phyloP scores from a whole-genome alignment of 2,797 vertebrate genomes.

The Coregonus ussuriensis region DNA sequence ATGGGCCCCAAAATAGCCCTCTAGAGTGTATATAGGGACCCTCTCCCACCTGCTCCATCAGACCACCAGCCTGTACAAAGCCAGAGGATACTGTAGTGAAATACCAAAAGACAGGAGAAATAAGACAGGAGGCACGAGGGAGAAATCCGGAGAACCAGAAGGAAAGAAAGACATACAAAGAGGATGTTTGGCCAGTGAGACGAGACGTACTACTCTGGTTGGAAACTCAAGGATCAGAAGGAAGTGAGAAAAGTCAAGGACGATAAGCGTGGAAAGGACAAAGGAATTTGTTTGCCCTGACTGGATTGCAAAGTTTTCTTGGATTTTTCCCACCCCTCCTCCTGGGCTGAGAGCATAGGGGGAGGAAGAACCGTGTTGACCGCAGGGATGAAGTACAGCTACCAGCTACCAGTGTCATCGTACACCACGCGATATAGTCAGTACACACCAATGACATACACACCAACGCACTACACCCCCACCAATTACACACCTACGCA shows the following conservation, averaged over 20 bases:
- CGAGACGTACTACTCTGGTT: slow-evolving; percentile 13
- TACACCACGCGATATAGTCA: slow-evolving; percentile 72
- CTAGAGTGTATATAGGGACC: slow-evolving; percentile 74
- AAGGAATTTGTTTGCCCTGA: slow-evolving; percentile 38
- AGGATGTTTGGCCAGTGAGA: slow-evolving; percentile 8
- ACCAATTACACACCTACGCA: slow-evolving; percentile 56
- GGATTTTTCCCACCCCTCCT: slow-evolving; percentile 57
- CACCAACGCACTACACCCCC: slow-evolving; percentile 40
- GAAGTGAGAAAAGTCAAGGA: slow-evolving; percentile 22
- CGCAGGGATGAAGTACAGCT: slow-evolving; percentile 84
- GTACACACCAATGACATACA: slow-evolving; percentile 63
- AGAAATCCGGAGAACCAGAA: slow-evolving; percentile 3
- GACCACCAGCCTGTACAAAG: slow-evolving; percentile 41
- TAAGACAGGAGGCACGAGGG: slow-evolving; percentile 10
- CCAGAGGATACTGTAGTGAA: slow-evolving; percentile 10
- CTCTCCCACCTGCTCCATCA: slow-evolving; percentile 31
- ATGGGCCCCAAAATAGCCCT: slow-evolving; percentile 85
- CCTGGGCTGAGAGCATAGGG: slow-evolving; percentile 47
- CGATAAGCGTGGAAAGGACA: slow-evolving; percentile 31
- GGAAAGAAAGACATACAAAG: neutral
- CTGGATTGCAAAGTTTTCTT: slow-evolving; percentile 45
- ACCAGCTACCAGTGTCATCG: slow-evolving; percentile 67
- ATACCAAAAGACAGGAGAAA: neutral
- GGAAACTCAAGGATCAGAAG: slow-evolving; percentile 45
- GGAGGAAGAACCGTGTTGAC: slow-evolving; percentile 43